phyloP scores from a whole-genome alignment of 2,888 invertebrate species.

The Synergus itoensis region DNA sequence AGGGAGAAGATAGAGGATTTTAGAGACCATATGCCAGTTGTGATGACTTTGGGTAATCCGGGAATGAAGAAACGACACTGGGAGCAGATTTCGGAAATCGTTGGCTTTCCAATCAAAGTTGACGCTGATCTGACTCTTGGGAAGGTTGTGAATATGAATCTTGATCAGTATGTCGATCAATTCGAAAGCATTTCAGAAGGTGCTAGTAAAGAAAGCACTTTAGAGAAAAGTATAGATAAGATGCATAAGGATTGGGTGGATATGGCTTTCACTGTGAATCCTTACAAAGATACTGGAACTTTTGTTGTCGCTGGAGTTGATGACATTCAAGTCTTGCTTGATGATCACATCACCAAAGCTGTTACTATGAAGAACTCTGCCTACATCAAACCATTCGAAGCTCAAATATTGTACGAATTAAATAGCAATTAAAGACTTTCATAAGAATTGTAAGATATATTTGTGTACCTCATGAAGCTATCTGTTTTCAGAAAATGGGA shows the following conservation, averaged over 20 bases:
- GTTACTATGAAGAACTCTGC: slow-evolving; percentile 98
- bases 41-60: slow-evolving; percentile 95
- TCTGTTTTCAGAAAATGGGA: slow-evolving; percentile 90
- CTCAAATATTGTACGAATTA: slow-evolving; percentile 83
- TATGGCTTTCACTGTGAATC: slow-evolving; percentile 85
- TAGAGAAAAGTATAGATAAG: slow-evolving; percentile 92
- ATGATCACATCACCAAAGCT: slow-evolving; percentile 97
- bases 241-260: slow-evolving; percentile 96
- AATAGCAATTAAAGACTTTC: slow-evolving; percentile 15
- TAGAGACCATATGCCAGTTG: slow-evolving; percentile 90
- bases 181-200: slow-evolving; percentile 96
- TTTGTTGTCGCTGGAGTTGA: slow-evolving; percentile 93
- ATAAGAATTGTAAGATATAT: not conserved
- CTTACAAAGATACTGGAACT: slow-evolving; percentile 94
- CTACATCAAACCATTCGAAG: slow-evolving; percentile 96
- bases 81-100: slow-evolving; percentile 95
- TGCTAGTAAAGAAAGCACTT: slow-evolving; percentile 95
- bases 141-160: slow-evolving; percentile 91
- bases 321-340: slow-evolving; percentile 94
- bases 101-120: slow-evolving; percentile 92
- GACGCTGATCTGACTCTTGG: slow-evolving; percentile 90
- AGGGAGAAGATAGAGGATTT: slow-evolving; percentile 91
- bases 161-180: slow-evolving; percentile 90
- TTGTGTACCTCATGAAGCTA: not conserved
- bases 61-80: slow-evolving; percentile 95